phyloP scores from a whole-genome alignment of 2,113 vertebrate genomes.

The Upupa epops region DNA sequence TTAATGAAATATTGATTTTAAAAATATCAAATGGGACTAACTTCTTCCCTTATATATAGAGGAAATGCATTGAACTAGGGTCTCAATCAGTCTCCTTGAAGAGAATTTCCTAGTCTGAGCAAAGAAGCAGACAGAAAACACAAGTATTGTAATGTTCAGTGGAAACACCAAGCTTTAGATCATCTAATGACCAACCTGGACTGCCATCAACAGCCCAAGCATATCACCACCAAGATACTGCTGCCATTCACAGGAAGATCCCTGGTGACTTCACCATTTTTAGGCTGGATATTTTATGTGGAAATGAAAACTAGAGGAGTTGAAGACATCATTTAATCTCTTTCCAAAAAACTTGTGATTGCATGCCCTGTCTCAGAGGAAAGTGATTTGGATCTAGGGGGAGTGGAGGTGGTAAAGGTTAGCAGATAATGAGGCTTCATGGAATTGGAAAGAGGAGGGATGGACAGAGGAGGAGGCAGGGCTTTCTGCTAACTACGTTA shows the following conservation, averaged over 20 bases:
- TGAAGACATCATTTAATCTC: neutral
- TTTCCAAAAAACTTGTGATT: neutral
- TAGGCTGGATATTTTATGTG: neutral
- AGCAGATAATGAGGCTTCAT: neutral
- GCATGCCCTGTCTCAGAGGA: neutral
- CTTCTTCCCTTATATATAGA: neutral
- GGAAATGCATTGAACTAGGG: neutral
- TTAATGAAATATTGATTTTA: conserved; percentile 62
- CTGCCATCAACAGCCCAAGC: neutral
- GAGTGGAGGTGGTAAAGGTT: neutral
- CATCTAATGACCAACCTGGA: neutral
- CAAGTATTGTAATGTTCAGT: neutral
- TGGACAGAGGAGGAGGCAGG: neutral
- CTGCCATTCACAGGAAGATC: neutral
- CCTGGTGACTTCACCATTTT: neutral
- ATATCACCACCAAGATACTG: neutral
- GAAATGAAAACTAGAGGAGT: neutral
- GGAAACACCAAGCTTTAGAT: neutral
- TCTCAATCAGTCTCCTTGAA: neutral
- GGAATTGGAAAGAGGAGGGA: neutral
- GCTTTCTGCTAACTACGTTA: neutral
- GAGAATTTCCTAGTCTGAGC: neutral
- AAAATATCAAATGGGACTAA: conserved; percentile 38
- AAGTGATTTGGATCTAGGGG: neutral
- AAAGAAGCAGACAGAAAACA: neutral